Evolutionary conservation across 2,797 vertebrate genomes (phyloP).

Genomic region (Halcyon badia): DNA sequence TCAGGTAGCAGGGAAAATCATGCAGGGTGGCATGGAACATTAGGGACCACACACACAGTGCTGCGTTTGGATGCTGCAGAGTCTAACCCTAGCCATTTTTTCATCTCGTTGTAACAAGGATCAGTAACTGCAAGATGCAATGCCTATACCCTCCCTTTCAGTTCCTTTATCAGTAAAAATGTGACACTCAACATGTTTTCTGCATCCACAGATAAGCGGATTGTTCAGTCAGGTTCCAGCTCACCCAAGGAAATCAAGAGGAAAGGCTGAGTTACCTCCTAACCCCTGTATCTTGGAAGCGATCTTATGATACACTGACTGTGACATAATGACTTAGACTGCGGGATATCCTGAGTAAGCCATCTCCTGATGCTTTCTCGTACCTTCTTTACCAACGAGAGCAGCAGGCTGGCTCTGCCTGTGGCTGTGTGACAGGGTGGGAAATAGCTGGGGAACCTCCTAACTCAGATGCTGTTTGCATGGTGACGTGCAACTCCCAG

Average conservation of each 20-base stretch:
- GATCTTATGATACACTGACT: fast-evolving
- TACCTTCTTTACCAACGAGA: background rate
- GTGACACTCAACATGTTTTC: background rate
- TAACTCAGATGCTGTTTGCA: background rate
- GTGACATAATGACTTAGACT: background rate
- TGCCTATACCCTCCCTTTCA: background rate
- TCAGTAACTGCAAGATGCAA: background rate
- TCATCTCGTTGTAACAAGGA: background rate
- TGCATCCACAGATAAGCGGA: background rate
- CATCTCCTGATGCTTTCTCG: background rate
- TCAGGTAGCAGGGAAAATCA: background rate
- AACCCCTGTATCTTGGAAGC: fast-evolving
- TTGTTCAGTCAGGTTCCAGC: background rate
- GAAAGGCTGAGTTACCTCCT: background rate
- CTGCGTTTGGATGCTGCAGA: background rate
- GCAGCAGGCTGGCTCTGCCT: background rate
- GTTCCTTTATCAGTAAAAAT: background rate
- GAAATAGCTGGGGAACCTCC: background rate
- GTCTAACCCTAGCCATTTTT: background rate
- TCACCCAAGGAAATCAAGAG: background rate
- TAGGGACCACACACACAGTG: background rate
- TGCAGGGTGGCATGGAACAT: background rate
- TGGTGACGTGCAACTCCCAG: background rate
- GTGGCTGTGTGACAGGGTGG: background rate
- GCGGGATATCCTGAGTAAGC: background rate